A percentile compares a stretch with the other conserved stretches of the same genome.
These are phyloP conservation scores for Barbus barbus DNA, from an alignment of 2,113 vertebrate species.

Conservation along the genomic window DNA sequence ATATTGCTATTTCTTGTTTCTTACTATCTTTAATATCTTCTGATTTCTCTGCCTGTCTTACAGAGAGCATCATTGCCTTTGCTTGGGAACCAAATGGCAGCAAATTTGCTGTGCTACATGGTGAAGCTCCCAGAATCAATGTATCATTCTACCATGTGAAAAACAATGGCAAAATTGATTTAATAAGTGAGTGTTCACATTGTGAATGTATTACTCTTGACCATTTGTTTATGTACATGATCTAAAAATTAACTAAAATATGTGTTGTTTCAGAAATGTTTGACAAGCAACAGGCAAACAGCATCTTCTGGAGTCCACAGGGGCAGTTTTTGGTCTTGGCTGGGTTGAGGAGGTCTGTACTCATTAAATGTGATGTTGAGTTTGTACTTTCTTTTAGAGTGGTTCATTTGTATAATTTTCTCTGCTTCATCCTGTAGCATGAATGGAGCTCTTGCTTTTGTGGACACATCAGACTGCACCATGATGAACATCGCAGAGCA, in stretches of 20 bases:
- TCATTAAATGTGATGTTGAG: not conserved
- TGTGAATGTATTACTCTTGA: not conserved
- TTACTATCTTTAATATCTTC: not conserved
- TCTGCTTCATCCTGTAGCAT: conserved; percentile 76
- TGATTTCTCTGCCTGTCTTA: conserved; percentile 16
- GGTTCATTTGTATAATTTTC: not conserved
- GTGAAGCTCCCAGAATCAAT: conserved; percentile 90
- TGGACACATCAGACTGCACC: conserved; percentile 97
- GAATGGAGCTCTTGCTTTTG: conserved; percentile 96
- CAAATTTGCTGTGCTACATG: conserved; percentile 96
- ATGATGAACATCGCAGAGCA: conserved; percentile 99
- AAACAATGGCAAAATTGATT: conserved; percentile 96
- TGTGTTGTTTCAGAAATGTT: conserved; percentile 82
- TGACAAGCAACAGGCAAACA: conserved; percentile 98
- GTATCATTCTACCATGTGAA: conserved; percentile 97
- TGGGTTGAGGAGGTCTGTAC: conserved; percentile 90
- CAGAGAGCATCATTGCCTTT: conserved; percentile 96
- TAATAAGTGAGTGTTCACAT: conserved; percentile 86
- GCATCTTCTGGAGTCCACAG: conserved; percentile 99
- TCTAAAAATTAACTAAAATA: not conserved
- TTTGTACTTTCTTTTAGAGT: not conserved
- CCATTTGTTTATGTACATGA: not conserved
- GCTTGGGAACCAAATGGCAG: conserved; percentile 98
- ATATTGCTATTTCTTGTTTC: not conserved
- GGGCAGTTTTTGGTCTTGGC: conserved; percentile 97